Evolutionary conservation across 2,113 vertebrate species (phyloP).

Genomic region (Sus scrofa): DNA sequence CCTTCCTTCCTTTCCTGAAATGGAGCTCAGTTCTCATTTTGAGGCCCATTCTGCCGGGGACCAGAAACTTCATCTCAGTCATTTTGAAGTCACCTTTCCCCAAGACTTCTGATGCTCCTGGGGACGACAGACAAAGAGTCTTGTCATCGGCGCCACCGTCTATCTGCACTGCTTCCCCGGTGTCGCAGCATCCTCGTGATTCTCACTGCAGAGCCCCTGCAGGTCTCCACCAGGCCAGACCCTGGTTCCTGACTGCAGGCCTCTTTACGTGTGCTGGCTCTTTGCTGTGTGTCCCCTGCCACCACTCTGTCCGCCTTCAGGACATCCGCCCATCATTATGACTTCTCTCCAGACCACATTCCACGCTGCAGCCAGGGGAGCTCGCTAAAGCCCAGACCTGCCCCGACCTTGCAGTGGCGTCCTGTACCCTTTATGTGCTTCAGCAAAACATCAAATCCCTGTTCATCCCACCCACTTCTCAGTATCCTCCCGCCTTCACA

Average conservation of each 20-base stretch:
- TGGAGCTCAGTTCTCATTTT: not conserved
- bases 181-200: too few relatives aligned
- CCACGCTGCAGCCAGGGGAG: not conserved
- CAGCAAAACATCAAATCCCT: not conserved
- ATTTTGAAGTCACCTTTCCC: not conserved
- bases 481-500: not conserved
- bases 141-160: not conserved
- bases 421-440: not conserved
- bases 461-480: not conserved
- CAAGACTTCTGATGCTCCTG: not conserved
- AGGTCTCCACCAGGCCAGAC: not conserved
- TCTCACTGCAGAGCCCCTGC: not conserved
- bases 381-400: not conserved
- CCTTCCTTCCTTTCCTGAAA: not conserved
- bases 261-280: not conserved
- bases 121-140: not conserved
- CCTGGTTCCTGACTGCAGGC: not conserved
- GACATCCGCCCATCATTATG: not conserved
- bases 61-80: not conserved
- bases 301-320: slow-evolving; percentile 2
- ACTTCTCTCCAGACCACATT: not conserved
- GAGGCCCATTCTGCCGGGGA: not conserved
- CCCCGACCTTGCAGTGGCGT: not conserved
- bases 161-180: not conserved
- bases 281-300: not conserved